Evolutionary conservation across 2,888 invertebrate genomes (phyloP), one percentile per base, ranked within the genome.

Genomic region (Perizoma affinitatum): DNA sequence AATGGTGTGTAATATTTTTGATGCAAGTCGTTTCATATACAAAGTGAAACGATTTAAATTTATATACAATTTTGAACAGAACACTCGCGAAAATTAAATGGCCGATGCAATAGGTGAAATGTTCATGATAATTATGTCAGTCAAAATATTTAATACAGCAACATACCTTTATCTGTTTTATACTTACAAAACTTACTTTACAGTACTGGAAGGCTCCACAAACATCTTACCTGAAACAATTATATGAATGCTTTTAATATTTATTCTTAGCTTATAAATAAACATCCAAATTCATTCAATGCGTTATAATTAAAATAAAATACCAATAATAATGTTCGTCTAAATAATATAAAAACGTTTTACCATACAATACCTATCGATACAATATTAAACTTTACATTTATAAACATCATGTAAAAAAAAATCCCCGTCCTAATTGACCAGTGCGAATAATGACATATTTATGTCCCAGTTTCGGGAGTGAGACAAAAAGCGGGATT

Each of bases 371-470:
- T 6, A 38, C 7, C 38, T 54, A 11, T 54, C 55, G 61, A 49
- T 58, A 63, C 63, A 62, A 9, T 22, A 22, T 7, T 22, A 44
- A 44, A 67, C 56, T 62, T 69, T 76, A 69, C 68, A 71, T 72
- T 65, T 71, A n/a, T 55, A 61, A 65, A 71, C 66, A 67, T 66
- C 53, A 51, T 41, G 9, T 56, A 47, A 22, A 62, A 63, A 65
- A 61, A 60, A 60, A 62, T 50, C 52, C 57, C 58, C 53, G 45
- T 56, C 68, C 79, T 90, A 88, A 90, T 90, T 90, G 89, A 84
- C 74, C 79, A 82, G 88, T 83, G 88, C 78, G 83, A 87, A 87
- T 87, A 87, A 88, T 86, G 88, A 87, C 87, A 90, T 90, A 86
- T 87, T 88, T 88, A 87, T 87, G 82, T 79, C 69, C 61, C 62